Conservation (phyloP, 2,797 vertebrate species). For the Pseudochaenichthys georgianus region DNA sequence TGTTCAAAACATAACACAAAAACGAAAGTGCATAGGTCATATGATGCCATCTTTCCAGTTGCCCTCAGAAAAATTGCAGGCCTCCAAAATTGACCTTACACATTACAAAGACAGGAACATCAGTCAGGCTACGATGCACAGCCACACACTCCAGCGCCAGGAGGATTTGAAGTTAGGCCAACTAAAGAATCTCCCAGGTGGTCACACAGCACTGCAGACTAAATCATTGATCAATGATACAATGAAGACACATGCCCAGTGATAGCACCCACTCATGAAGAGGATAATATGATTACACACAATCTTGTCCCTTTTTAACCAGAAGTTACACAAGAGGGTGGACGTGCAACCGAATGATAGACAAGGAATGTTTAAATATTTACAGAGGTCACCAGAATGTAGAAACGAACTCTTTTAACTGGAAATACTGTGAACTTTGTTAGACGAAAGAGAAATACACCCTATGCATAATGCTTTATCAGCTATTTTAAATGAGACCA, state of each 20-base stretch:
- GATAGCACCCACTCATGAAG: background rate
- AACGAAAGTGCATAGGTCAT: background rate
- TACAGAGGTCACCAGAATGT: too few species aligned
- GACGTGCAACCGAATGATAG: too few species aligned
- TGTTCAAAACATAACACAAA: background rate
- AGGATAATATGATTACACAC: too few species aligned
- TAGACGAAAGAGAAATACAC: too few species aligned
- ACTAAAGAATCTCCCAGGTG: background rate
- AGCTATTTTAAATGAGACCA: too few species aligned
- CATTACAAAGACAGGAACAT: background rate
- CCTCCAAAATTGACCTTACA: background rate
- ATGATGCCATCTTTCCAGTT: background rate
- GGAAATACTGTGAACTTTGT: too few species aligned
- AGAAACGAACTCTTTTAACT: too few species aligned
- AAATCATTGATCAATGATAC: background rate
- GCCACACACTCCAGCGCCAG: background rate
- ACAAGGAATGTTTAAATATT: too few species aligned
- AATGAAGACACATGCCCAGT: background rate
- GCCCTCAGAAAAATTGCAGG: background rate
- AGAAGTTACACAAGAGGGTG: too few species aligned
- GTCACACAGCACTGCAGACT: background rate
- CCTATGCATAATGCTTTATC: too few species aligned
- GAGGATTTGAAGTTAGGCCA: background rate
- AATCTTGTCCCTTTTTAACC: too few species aligned
- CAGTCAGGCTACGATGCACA: background rate